Evolutionary conservation across 2,888 invertebrate genomes (phyloP), one percentile per base, ranked within the genome.

Genomic region (Linnaemya tessellans): DNA sequence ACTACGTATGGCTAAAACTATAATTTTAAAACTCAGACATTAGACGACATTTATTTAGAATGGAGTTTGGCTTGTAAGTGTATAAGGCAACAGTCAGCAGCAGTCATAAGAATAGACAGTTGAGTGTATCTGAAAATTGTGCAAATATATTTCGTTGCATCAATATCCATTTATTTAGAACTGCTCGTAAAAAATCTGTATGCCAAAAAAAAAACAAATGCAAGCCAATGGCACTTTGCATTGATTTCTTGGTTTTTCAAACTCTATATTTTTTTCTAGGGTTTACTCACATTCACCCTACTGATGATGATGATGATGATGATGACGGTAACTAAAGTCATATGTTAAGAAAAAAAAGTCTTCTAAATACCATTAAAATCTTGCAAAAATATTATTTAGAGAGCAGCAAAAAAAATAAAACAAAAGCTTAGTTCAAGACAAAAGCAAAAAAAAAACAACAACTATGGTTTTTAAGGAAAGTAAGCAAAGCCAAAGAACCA

Each of bases 41-140:
- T 80, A 80, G 85, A 80, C 71, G 85, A 85, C 82, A 82, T 85
- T 85, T 79, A 79, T 75, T 70, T 60, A 41, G 68, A 60, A 51
- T 41, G 60, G 41, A 35, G 4, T 67, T 77, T 43, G 13, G n/a
- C 18, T 18, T 49, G n/a, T 8, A 46, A 46, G 43, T 25, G 22
- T 5, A 54, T n/a, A 77, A 54, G 18, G 71, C 79, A 82, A 78
- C 68, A 82, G 74, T 71, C 79, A 74, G 67, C 79, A 80, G 46
- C 75, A 82, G 75, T 82, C 82, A 82, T 85, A 85, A 85, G 60
- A 71, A 20, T 22, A 70, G 82, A 85, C 82, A 79, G 51, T 70
- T 78, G 38, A 68, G 38, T 49, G 38, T 60, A 38, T 67, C 20
- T 54, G 20, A 43, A 64, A 64, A 11, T 13, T 64, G 68, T 51